Evolutionary conservation across 2,797 vertebrate genomes (phyloP).

Genomic region (Chelon auratus): DNA sequence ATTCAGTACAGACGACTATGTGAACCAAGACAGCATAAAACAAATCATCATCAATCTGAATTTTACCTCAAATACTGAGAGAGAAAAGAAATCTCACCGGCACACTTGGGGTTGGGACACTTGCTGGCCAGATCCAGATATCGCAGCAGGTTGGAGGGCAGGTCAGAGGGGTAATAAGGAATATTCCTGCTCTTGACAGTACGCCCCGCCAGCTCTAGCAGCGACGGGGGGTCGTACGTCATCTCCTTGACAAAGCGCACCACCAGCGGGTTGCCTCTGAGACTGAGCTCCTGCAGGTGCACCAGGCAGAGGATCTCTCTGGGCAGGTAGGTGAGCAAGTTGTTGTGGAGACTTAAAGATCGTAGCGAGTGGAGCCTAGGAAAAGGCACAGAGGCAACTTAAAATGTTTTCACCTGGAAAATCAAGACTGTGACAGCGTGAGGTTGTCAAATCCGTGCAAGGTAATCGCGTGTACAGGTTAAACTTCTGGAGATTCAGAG

Average conservation of each 20-base stretch:
- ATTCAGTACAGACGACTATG: neutral
- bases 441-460: neutral
- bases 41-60: neutral
- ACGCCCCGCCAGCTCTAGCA: slow-evolving; percentile 94
- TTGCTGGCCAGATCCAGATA: slow-evolving; percentile 97
- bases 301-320: slow-evolving; percentile 96
- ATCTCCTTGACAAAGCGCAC: slow-evolving; percentile 98
- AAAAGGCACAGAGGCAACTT: neutral
- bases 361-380: slow-evolving; percentile 93
- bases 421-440: neutral
- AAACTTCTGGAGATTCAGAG: too few relatives aligned
- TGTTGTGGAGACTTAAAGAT: slow-evolving; percentile 98
- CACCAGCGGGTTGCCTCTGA: slow-evolving; percentile 97
- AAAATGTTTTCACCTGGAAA: neutral
- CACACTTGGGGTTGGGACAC: slow-evolving; percentile 98
- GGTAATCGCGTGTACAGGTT: neutral
- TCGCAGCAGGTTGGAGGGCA: slow-evolving; percentile 89
- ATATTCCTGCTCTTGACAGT: slow-evolving; percentile 92
- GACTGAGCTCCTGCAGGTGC: slow-evolving; percentile 95
- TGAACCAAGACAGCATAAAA: neutral
- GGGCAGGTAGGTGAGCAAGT: slow-evolving; percentile 95
- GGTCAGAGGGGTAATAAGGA: slow-evolving; percentile 86
- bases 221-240: slow-evolving; percentile 93
- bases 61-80: neutral
- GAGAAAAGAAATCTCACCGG: slow-evolving; percentile 83